These are phyloP conservation scores for Dreissena polymorpha DNA, from an alignment of 1,140 invertebrate species.

Conservation along the genomic window DNA sequence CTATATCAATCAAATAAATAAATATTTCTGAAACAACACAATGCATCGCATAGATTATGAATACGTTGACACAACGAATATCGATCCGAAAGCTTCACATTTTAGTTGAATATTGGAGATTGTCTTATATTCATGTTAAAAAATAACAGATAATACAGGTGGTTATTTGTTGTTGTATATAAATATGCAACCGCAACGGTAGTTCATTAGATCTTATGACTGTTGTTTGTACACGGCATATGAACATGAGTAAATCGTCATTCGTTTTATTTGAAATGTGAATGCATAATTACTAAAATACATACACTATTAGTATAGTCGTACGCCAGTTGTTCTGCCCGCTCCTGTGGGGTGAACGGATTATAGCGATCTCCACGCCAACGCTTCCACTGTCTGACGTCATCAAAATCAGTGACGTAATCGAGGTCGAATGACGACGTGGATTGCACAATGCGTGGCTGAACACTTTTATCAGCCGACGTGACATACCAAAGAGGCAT, in stretches of 20 bases:
- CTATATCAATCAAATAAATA: too few relatives aligned
- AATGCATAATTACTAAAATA: not conserved
- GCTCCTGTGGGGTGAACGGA: constrained; percentile 34
- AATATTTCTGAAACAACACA: too few relatives aligned
- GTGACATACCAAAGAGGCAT: constrained; percentile 40
- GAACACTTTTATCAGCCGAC: not conserved
- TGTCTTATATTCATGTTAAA: too few relatives aligned
- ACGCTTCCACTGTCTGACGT: constrained; percentile 39
- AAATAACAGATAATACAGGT: too few relatives aligned
- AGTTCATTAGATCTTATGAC: too few relatives aligned
- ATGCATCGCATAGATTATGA: too few relatives aligned
- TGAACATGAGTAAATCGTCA: not conserved
- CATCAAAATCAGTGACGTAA: constrained; percentile 29
- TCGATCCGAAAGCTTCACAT: too few relatives aligned
- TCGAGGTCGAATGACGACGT: constrained; percentile 12
- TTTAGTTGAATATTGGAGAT: too few relatives aligned
- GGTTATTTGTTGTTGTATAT: too few relatives aligned
- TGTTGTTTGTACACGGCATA: not conserved
- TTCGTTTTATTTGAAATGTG: not conserved
- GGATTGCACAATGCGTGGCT: constrained; percentile 31
- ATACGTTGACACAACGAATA: too few relatives aligned
- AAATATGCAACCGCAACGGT: too few relatives aligned
- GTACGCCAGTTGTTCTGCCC: not conserved
- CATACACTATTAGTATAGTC: not conserved
- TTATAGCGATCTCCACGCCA: constrained; percentile 31